Evolutionary conservation across 1,140 invertebrate genomes (phyloP).

Genomic region (Ganaspis sp.): DNA sequence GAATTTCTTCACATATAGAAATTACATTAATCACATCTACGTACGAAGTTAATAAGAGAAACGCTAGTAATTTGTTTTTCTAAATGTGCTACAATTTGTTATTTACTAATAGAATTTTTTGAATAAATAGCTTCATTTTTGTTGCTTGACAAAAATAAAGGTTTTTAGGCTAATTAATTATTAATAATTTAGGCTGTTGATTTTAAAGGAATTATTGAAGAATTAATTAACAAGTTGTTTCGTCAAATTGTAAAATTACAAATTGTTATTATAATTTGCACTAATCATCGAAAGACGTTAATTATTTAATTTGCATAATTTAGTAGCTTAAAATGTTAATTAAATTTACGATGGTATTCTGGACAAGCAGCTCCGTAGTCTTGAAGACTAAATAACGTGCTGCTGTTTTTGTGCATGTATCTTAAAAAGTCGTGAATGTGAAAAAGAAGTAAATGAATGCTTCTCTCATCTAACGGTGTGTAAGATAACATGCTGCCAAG

Average conservation of each 20-base stretch:
- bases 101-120: background rate
- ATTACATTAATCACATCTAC: background rate
- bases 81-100: background rate
- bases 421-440: conserved; percentile 95
- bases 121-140: background rate
- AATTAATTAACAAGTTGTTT: background rate
- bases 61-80: background rate
- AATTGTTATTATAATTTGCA: background rate
- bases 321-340: background rate
- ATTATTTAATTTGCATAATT: background rate
- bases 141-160: background rate
- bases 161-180: background rate
- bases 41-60: background rate
- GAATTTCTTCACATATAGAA: background rate
- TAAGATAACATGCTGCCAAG: conserved; percentile 93
- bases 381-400: conserved; percentile 86
- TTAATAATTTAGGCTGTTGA: no score
- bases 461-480: conserved; percentile 92
- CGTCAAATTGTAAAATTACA: conserved; percentile 10
- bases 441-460: conserved; percentile 85
- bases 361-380: conserved; percentile 93
- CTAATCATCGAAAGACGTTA: background rate
- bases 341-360: conserved; percentile 89
- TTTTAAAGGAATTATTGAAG: no score
- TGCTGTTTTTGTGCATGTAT: conserved; percentile 85